phyloP scores from a whole-genome alignment of 2,888 invertebrate genomes.

The Limnephilus auricula region DNA sequence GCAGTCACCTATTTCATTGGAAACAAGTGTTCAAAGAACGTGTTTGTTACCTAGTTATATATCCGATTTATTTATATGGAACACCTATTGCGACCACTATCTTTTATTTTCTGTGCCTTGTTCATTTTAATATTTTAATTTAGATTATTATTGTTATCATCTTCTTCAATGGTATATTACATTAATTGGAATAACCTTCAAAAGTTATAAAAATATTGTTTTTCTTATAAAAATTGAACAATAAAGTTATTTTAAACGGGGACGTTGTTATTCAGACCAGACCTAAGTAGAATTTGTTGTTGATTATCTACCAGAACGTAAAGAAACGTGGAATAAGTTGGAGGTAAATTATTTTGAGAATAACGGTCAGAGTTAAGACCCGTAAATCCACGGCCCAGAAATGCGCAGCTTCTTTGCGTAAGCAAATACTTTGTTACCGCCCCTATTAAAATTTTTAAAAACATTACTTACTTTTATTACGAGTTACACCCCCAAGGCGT shows the following conservation, averaged over 20 bases:
- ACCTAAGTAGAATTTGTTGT: not conserved
- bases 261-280: not conserved
- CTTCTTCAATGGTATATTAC: too few relatives aligned
- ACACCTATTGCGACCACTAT: too few relatives aligned
- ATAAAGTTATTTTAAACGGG: not conserved
- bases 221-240: too few relatives aligned
- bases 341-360: constrained; percentile 30
- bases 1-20: too few relatives aligned
- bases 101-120: too few relatives aligned
- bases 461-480: constrained; percentile 52
- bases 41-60: too few relatives aligned
- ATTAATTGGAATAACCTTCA: too few relatives aligned
- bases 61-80: too few relatives aligned
- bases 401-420: constrained; percentile 35
- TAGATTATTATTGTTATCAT: too few relatives aligned
- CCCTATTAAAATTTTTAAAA: constrained; percentile 47
- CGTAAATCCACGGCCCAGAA: constrained; percentile 23
- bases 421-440: constrained; percentile 49
- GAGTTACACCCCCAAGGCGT: constrained; percentile 33
- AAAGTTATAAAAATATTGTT: too few relatives aligned
- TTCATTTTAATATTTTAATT: too few relatives aligned
- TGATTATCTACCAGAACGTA: not conserved
- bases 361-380: constrained; percentile 35
- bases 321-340: constrained; percentile 3
- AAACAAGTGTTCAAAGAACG: too few relatives aligned